Evolutionary conservation across 2,888 invertebrate species (phyloP), one percentile per base, ranked within the genome.

Genomic region (Andrena haemorrhoa): DNA sequence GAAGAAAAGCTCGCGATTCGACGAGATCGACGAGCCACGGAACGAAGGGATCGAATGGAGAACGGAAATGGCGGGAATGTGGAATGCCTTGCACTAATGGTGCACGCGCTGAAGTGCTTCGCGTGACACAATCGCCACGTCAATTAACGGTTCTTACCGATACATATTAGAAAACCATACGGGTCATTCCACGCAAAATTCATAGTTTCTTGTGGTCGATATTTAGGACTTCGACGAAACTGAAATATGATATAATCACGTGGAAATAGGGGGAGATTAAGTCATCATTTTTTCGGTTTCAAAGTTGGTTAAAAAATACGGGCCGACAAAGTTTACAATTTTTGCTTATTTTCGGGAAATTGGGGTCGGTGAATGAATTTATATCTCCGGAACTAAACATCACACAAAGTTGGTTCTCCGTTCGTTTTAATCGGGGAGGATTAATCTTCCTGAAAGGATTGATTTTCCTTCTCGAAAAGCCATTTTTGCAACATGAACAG

Each of bases 41-140:
- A 53, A 31, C 71, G 68, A 75, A 75, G 83, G 81, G 85, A 76
- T 83, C 58, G 83, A 79, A 85, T 64, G 68, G 49, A 65, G 82
- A 86, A 80, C 84, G 83, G 84, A 86, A 84, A 69, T 33, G 79
- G 65, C 41, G 69, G 23, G 53, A 76, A 64, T 82, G 60, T 31
- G 74, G 64, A 61, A 68, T 61, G 53, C 47, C 47, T 60, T 33
- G 33, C 53, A 23, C 47, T 58, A 72, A 72, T 60, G 61, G 23
- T 76, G 33, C 60, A 56, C 49, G 53, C 47, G 49, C 10, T 2
- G 10, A 16, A 16, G 10, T 33, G 47, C 29, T 66, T 69, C 58
- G 56, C 58, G 41, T 69, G 69, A 69, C 31, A 31, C 4, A 65
- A 65, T 63, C 65, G 12, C 49, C 49, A 7, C n/a, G 49, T 49